Percentiles rank a stretch among this genome's conserved stretches.
Evolutionary conservation across 2,888 invertebrate genomes (phyloP).

Genomic region (Tetramorium bicarinatum): DNA sequence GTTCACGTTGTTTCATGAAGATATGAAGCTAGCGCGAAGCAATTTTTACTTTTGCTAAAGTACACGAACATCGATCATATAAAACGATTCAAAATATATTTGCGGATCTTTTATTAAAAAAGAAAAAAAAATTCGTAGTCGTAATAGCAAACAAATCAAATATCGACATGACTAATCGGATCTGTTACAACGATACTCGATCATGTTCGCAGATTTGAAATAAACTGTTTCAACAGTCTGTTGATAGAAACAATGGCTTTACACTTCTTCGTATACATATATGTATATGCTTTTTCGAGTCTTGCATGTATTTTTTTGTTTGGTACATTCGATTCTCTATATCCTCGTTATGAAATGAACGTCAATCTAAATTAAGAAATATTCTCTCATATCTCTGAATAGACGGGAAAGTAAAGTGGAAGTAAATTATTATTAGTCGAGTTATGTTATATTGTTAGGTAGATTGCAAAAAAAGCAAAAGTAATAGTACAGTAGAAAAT

Average conservation of each 20-base stretch:
- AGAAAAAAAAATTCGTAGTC: not conserved
- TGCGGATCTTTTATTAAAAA: not conserved
- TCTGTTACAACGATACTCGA: conserved; percentile 35
- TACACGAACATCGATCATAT: not conserved
- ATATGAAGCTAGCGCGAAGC: conserved; percentile 9
- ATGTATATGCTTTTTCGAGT: not conserved
- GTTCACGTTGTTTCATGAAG: conserved; percentile 11
- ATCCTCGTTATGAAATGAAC: conserved; percentile 39
- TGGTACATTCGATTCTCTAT: too few relatives aligned
- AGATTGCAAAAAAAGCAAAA: not conserved
- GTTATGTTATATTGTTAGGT: not conserved
- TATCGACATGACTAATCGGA: conserved; percentile 18
- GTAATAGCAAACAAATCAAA: conserved; percentile 34
- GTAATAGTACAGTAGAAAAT: not conserved
- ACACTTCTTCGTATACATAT: not conserved
- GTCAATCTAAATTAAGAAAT: conserved; percentile 26
- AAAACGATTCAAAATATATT: conserved; percentile 1
- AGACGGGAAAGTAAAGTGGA: not conserved
- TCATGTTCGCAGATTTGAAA: conserved; percentile 20
- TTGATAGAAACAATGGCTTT: not conserved
- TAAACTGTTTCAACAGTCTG: conserved; percentile 24
- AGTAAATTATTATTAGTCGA: conserved; percentile 40
- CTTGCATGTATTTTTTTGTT: not conserved
- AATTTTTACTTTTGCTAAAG: not conserved
- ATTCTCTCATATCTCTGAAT: conserved; percentile 4